Base-by-base conservation (phyloP, 2,888 invertebrate species). In the Acrobasis repandana region DNA sequence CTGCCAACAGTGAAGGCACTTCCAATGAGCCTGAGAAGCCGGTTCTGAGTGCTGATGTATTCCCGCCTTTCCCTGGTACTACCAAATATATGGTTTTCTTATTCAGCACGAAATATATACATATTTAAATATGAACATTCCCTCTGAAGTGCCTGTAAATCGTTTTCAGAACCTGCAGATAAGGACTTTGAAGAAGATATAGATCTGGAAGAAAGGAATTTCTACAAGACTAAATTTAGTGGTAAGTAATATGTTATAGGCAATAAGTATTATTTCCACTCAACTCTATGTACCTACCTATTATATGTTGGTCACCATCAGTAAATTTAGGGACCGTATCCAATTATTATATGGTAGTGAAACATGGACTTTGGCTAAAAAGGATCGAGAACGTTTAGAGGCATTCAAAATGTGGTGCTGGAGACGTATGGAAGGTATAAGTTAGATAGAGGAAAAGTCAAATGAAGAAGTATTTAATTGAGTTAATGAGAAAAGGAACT, bases 121-220 rank as follows among this genome's bases (percentile, higher is more conserved):
- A 15, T 49, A 5, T 36, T 49, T 60, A 14, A 33, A n/a, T 56
- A 49, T n/a, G 11, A 14, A n/a, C 11, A 43, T 43, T 14, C n/a
- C 5, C 2, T 14, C n/a, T 43, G 14, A 43, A 43, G n/a, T n/a
- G 43, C 43, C 14, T 43, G n/a, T 43, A 14, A 43, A 43, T 43
- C 9, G n/a, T 43, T 43, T 83, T 63, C 81, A 92, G 92, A 86
- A 57, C 89, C 92, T 47, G 80, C 72, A 38, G 88, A 88, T 71
- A 71, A 75, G 46, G 92, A 93, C 70, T 94, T 94, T 71, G 93
- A 94, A 65, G 90, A 93, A 15, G 90, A 92, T 71, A 83, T 94
- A 65, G 67, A 85, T 5, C 89, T 93, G 65, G 93, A 93, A 63
- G 94, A 94, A 72, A 89, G 87, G 50, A 79, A 79, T 36, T 92